Evolutionary conservation across 1,140 invertebrate species (phyloP), one percentile per base, ranked within the genome.

Genomic region (Rhysida immarginata): DNA sequence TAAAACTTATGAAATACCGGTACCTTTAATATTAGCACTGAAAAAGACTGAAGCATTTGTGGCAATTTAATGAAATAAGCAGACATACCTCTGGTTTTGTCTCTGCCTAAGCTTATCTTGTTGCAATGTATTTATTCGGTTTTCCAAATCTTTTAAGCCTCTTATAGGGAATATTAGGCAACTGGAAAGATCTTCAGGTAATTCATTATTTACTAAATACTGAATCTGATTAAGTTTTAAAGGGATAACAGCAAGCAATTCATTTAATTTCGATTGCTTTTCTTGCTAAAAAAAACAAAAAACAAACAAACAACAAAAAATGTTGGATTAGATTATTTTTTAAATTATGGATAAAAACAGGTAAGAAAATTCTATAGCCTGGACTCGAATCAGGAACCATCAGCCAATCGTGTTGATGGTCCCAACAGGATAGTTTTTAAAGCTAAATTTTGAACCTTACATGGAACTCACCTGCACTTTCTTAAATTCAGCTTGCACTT

Each of bases 231-330:
- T 73, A 53, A 84, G 68, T 54, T 77, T 78, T 43, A 85, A 58
- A 11, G 82, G 69, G 0, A 82, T 74, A 14, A 78, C 77, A 2
- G 80, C 70, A 53, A 79, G 71, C 0, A 85, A 73, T 55, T 82
- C 74, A 62, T 86, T 86, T 50, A 86, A 66, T 61, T 78, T 77
- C 26, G 70, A 64, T 62, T 84, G 82, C 57, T 84, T 83, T 60
- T 83, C 76, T 43, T 75, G 68, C 80, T 84, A 58, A 21, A 60
- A 59, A 60, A 35, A 11, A 53, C 1, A 45, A 45, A 8, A 35
- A 35, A 35, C 16, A 16, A 35, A 16, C 5, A 35, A 8, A 35
- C 5, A 8, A 35, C 16, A 35, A 35, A 35, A 35, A 35, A 35
- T 5, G 29, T 35, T 35, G 29, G 5, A 5, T 8, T 8, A 35